These are phyloP conservation scores for Aphrocallistes beatrix DNA, from an alignment of 37 sponge, comb jelly and placozoan species.

Conservation along the genomic window DNA sequence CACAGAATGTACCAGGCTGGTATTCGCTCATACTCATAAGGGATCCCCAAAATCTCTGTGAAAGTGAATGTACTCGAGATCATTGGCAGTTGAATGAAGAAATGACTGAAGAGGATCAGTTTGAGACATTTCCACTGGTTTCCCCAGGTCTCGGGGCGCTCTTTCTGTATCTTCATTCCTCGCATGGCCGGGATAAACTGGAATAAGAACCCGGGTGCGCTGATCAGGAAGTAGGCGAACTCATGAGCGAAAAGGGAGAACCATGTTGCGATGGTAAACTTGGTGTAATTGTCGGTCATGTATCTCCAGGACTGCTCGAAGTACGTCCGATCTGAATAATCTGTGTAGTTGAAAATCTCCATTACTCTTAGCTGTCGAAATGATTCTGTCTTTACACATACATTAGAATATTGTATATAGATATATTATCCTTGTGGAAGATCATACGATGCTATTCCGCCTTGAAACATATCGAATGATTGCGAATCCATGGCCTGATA, in stretches of 20 bases:
- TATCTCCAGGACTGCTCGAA: neutral
- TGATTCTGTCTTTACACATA: no score
- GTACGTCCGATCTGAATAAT: neutral
- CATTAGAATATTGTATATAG: no score
- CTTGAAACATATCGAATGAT: no score
- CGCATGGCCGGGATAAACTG: neutral
- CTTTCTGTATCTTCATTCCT: neutral
- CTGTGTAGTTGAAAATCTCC: neutral
- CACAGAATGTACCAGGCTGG: neutral
- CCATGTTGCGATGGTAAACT: neutral
- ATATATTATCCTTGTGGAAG: no score
- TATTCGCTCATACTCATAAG: neutral
- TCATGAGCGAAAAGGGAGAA: neutral
- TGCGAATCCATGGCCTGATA: no score
- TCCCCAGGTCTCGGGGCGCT: neutral
- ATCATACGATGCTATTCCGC: no score
- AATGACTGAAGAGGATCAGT: neutral
- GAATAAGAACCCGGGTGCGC: neutral
- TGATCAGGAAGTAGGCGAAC: neutral
- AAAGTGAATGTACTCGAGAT: neutral
- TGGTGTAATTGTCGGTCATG: neutral
- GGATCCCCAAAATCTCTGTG: neutral
- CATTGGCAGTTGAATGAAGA: neutral
- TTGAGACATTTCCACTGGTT: neutral
- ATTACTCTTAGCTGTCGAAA: no score